phyloP scores from a whole-genome alignment of 2,888 invertebrate genomes.

The Machimus atricapillus region DNA sequence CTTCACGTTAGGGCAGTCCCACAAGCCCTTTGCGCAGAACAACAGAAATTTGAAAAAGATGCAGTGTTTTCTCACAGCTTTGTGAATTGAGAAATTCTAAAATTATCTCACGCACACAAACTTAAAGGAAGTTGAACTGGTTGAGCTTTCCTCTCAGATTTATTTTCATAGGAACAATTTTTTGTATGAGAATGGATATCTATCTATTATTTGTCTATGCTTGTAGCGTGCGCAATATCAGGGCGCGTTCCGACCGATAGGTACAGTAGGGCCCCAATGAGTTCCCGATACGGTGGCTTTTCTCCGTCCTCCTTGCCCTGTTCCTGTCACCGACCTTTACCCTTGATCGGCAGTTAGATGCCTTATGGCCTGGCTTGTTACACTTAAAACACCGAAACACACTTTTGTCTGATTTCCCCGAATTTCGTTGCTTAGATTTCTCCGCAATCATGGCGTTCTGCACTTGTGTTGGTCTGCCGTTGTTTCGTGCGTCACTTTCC shows the following conservation, averaged over 20 bases:
- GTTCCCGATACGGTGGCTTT: not conserved
- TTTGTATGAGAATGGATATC: too few species aligned
- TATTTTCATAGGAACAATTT: too few species aligned
- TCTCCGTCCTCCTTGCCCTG: not conserved
- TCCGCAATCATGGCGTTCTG: not conserved
- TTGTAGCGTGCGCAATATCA: not conserved
- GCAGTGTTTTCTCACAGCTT: too few species aligned
- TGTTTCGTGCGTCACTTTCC: not conserved
- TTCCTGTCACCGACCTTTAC: not conserved
- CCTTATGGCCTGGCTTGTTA: not conserved
- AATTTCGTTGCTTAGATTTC: not conserved
- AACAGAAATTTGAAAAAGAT: too few species aligned
- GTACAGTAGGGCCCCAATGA: not conserved
- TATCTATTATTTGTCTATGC: too few species aligned
- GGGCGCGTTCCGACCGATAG: not conserved
- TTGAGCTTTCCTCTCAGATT: too few species aligned
- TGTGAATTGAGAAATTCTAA: too few species aligned
- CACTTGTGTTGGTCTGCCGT: not conserved
- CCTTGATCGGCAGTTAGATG: not conserved
- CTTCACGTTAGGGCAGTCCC: too few species aligned
- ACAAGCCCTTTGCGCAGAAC: too few species aligned
- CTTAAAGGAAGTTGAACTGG: too few species aligned
- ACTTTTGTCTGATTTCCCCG: not conserved
- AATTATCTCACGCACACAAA: too few species aligned
- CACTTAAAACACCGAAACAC: not conserved